phyloP scores from a whole-genome alignment of 2,888 invertebrate genomes.

The Brachyopa scutellaris region DNA sequence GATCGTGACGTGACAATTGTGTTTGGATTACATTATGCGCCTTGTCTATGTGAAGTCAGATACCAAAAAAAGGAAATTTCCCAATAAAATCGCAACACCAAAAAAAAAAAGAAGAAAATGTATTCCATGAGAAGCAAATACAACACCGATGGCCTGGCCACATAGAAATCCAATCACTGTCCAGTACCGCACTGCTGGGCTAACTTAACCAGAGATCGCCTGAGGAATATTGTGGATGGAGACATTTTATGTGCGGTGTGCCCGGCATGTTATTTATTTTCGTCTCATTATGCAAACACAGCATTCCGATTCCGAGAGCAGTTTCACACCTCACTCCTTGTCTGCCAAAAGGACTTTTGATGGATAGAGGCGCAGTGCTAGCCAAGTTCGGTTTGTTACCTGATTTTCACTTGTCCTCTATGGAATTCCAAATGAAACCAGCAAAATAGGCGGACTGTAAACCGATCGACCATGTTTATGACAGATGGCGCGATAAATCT shows the following conservation, averaged over 20 bases:
- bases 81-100: constrained; percentile 50
- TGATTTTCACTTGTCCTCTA: constrained; percentile 58
- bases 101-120: not conserved
- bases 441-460: constrained; percentile 31
- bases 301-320: constrained; percentile 44
- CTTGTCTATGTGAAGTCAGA: constrained; percentile 59
- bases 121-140: constrained; percentile 31
- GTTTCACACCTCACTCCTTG: constrained; percentile 45
- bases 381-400: constrained; percentile 21
- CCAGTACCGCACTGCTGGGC: constrained; percentile 26
- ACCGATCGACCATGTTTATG: constrained; percentile 66
- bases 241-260: constrained; percentile 70
- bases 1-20: constrained; percentile 71
- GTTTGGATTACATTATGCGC: constrained; percentile 57
- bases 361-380: constrained; percentile 39
- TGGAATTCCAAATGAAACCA: constrained; percentile 41
- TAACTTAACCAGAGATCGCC: constrained; percentile 23
- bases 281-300: constrained; percentile 71
- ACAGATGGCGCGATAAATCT: constrained; percentile 71
- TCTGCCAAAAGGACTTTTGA: constrained; percentile 55
- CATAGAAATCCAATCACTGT: constrained; percentile 12
- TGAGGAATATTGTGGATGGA: constrained; percentile 29
- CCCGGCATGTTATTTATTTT: constrained; percentile 69
- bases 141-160: constrained; percentile 15
- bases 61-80: constrained; percentile 56